These are phyloP conservation scores for Meriones psammophilus DNA, from an alignment of 2,797 vertebrate species.

Conservation along the genomic window DNA sequence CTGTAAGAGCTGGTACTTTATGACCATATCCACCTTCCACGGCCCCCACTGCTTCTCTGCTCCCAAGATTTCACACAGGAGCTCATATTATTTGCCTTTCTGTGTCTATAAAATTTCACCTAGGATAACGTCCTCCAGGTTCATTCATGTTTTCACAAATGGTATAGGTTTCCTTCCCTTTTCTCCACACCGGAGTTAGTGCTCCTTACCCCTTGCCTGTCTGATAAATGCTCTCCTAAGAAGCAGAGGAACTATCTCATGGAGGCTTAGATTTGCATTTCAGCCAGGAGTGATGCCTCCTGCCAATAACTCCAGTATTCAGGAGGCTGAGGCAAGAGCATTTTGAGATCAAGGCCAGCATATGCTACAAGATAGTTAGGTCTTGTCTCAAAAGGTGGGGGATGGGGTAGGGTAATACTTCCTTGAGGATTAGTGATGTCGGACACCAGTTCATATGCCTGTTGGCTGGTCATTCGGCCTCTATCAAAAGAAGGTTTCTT, in stretches of 20 bases:
- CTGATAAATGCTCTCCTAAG: background rate
- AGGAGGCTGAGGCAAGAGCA: background rate
- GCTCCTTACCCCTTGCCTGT: background rate
- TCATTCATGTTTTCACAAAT: background rate
- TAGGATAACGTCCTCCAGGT: background rate
- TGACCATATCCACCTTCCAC: too few species aligned
- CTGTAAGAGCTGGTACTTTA: background rate
- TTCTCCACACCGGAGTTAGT: background rate
- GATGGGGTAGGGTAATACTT: background rate
- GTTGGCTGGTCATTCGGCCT: too few species aligned
- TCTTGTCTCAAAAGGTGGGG: background rate
- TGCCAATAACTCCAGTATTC: background rate
- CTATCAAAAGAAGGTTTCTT: background rate
- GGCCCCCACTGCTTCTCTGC: background rate
- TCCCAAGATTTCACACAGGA: background rate
- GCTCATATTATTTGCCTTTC: background rate
- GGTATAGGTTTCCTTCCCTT: background rate
- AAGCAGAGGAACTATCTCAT: background rate
- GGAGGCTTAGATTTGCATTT: background rate
- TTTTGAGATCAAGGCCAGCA: background rate
- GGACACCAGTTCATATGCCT: background rate
- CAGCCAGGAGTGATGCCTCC: background rate
- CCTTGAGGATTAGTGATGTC: background rate
- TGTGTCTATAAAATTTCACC: background rate
- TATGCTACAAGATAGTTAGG: background rate